Evolutionary conservation across 2,113 vertebrate species (phyloP), one percentile per base, ranked within the genome.

Genomic region (Pagrus major): DNA sequence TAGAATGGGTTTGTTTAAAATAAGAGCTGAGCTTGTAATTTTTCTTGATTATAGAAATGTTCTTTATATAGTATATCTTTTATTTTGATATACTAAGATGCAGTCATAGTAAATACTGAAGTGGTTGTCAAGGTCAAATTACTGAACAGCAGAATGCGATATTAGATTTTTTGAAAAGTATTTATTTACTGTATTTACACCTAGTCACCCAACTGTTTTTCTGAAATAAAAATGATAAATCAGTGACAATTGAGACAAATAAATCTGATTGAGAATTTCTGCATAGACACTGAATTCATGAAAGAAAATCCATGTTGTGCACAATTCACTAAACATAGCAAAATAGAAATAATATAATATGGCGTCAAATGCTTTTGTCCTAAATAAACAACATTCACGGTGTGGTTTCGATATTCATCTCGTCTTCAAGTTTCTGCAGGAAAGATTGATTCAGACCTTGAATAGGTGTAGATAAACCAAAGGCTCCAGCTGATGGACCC

Each of bases 381-480:
- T 71, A 42, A 80, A 83, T 54, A 69, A 84, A 81, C 70, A 33
- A 12, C 20, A 11, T 44, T 25, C 46, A 4, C 9, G 15, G 0
- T 47, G 75, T 29, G 46, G 1, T 55, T 37, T 42, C 58, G 59
- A 7, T n/a, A 4, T 56, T 71, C 51, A 0, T 58, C 56, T 47
- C 23, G 55, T 85, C 59, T 64, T 59, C 46, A 59, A 3, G 71
- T 76, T 84, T 54, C 72, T 59, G 73, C 46, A 52, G 69, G 56
- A 81, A 39, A 54, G 64, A 88, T 60, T 69, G 81, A 91, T 85
- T 78, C 59, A 46, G 60, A 76, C 44, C 60, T 79, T 79, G 79
- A 90, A 85, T 80, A 68, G 68, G 76, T 83, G 68, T 47, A 55
- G 89, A 92, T 91, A 88, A 89, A 92, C 78, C 76, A 76, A 84